phyloP scores from a whole-genome alignment of 2,888 invertebrate genomes.

The Osmoderma eremita region DNA sequence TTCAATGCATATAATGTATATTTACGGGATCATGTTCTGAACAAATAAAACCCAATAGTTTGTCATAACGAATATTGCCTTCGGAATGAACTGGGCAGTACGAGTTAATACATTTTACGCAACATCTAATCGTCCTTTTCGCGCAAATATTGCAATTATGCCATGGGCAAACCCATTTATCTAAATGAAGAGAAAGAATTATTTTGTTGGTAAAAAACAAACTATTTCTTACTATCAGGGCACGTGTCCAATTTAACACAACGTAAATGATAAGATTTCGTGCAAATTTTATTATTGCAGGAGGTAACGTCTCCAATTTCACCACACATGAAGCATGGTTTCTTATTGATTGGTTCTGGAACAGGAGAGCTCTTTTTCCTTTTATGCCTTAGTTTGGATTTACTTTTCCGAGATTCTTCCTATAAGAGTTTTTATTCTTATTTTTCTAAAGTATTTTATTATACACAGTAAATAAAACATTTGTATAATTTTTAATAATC shows the following conservation, averaged over 20 bases:
- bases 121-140: conserved; percentile 60
- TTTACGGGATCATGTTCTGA: conserved; percentile 52
- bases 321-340: conserved; percentile 60
- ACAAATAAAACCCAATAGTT: conserved; percentile 58
- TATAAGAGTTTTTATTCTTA: conserved; percentile 38
- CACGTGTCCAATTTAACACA: conserved; percentile 57
- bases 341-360: conserved; percentile 40
- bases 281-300: conserved; percentile 60
- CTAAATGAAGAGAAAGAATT: conserved; percentile 42
- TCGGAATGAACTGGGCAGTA: conserved; percentile 61
- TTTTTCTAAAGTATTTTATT: conserved; percentile 17
- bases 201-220: background rate
- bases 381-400: conserved; percentile 43
- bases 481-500: conserved; percentile 2
- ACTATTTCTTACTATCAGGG: conserved; percentile 48
- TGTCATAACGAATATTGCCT: conserved; percentile 59
- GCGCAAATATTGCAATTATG: conserved; percentile 61
- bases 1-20: background rate
- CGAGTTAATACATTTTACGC: conserved; percentile 60
- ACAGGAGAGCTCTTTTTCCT: conserved; percentile 47
- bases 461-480: background rate
- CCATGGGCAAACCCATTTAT: conserved; percentile 61
- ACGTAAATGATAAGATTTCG: conserved; percentile 59
- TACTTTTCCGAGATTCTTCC: conserved; percentile 52
- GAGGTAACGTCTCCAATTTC: conserved; percentile 52